phyloP scores from a whole-genome alignment of 2,888 invertebrate species.

The Chrysodeixis includens region DNA sequence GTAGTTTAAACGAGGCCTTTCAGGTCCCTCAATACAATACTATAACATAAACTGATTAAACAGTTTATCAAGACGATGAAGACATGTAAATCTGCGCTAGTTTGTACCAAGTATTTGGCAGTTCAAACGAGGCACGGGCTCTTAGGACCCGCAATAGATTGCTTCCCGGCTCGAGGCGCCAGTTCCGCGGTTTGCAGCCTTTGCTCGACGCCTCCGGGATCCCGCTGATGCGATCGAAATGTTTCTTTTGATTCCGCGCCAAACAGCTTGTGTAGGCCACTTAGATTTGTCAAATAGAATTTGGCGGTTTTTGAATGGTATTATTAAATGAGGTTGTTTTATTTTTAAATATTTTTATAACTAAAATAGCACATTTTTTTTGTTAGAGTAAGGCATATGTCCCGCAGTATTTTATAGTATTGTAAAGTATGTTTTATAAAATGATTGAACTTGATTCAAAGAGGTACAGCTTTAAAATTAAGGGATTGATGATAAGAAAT shows the following conservation, averaged over 20 bases:
- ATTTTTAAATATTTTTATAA: too few relatives aligned
- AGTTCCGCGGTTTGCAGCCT: constrained; percentile 53
- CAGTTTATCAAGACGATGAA: not conserved
- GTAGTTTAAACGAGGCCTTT: too few relatives aligned
- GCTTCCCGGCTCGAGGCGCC: constrained; percentile 64
- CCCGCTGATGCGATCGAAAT: constrained; percentile 58
- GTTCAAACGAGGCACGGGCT: constrained; percentile 58
- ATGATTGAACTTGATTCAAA: not conserved
- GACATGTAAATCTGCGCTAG: too few relatives aligned
- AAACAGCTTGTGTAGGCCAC: constrained; percentile 52
- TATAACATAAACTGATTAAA: not conserved
- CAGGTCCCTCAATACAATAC: too few relatives aligned
- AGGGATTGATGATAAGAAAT: not conserved
- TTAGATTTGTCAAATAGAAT: constrained; percentile 42
- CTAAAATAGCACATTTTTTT: too few relatives aligned
- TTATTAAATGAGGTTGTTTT: constrained; percentile 3
- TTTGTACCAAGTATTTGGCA: not conserved
- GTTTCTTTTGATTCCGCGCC: constrained; percentile 62
- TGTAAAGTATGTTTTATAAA: constrained; percentile 17
- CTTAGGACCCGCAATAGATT: constrained; percentile 64
- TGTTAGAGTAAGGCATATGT: too few relatives aligned
- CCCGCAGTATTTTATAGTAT: too few relatives aligned
- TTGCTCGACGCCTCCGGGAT: constrained; percentile 53
- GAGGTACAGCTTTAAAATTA: too few relatives aligned
- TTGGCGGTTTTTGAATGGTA: constrained; percentile 22